These are phyloP conservation scores for Tragelaphus scriptus DNA, from an alignment of 2,113 vertebrate species.

Conservation along the genomic window DNA sequence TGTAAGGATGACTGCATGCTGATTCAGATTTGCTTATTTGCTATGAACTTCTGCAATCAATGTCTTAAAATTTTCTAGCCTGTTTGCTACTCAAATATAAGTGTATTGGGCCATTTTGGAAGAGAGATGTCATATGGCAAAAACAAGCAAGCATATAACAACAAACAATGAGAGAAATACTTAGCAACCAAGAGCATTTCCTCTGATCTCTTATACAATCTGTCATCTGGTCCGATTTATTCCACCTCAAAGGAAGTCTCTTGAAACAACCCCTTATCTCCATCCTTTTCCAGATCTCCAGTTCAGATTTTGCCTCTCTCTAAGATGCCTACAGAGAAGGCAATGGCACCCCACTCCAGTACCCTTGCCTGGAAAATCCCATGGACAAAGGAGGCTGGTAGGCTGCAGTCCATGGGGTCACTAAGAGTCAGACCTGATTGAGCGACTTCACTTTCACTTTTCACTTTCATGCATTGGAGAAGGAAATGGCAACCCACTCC, in stretches of 20 bases:
- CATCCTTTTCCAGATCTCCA: background rate
- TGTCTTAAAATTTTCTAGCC: background rate
- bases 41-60: background rate
- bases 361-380: background rate
- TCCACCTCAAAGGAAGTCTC: background rate
- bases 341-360: background rate
- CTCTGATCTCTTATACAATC: background rate
- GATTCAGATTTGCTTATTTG: background rate
- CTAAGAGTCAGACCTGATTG: too few species aligned
- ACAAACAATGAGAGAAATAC: background rate
- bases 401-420: too few species aligned
- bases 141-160: background rate
- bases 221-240: background rate
- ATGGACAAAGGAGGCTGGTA: too few species aligned
- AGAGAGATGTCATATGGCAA: background rate
- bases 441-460: too few species aligned
- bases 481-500: too few species aligned
- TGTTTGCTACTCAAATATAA: background rate
- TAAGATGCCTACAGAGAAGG: background rate
- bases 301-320: background rate
- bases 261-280: background rate
- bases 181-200: background rate
- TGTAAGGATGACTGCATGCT: background rate
- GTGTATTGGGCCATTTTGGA: background rate
- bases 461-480: too few species aligned